phyloP scores from a whole-genome alignment of 2,113 vertebrate species.

The Hystrix brachyura region DNA sequence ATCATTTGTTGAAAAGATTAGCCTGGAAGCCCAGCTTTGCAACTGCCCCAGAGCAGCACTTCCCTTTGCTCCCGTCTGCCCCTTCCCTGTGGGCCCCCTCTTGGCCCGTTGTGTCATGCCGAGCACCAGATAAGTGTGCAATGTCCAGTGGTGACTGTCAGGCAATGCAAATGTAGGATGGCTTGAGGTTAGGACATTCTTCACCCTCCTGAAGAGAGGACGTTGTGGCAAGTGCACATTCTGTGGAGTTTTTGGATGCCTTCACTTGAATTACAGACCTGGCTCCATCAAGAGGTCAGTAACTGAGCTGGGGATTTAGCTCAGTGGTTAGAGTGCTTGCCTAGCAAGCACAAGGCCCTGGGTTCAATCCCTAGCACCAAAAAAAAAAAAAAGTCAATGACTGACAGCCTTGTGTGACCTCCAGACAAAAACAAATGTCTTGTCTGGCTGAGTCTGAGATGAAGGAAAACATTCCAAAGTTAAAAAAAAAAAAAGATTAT shows the following conservation, averaged over 20 bases:
- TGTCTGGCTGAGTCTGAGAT: slow-evolving; percentile 7
- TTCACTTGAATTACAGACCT: slow-evolving; percentile 5
- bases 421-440: neutral
- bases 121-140: no score
- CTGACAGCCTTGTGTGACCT: neutral
- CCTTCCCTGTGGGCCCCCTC: no score
- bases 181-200: neutral
- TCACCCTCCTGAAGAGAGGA: neutral
- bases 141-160: no score
- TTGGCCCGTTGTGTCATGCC: no score
- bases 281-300: neutral
- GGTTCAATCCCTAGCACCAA: no score
- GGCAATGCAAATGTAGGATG: neutral
- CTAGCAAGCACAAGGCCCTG: no score
- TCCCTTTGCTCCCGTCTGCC: rapidly evolving
- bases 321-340: no score
- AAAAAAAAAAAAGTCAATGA: neutral
- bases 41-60: neutral
- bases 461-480: slow-evolving; percentile 52
- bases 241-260: neutral
- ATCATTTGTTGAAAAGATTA: neutral
- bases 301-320: no score
- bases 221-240: neutral
- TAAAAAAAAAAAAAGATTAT: neutral
- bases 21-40: neutral